Conservation (phyloP, 2,113 vertebrate species). For the Pongo pygmaeus region DNA sequence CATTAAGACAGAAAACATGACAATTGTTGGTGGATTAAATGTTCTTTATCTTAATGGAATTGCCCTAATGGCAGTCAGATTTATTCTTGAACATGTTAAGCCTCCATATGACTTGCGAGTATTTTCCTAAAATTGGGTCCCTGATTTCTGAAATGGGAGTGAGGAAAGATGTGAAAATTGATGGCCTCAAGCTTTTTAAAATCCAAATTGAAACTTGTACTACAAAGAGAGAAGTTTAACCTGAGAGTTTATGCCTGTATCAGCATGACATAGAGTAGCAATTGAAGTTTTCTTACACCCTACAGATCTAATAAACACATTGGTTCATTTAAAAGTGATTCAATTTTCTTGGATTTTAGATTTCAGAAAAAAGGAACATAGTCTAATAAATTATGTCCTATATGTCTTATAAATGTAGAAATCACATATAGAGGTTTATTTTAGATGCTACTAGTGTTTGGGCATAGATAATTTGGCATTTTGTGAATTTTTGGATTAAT, state of each 20-base stretch:
- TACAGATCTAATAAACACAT: constrained; percentile 70
- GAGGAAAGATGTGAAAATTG: constrained; percentile 64
- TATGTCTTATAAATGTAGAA: constrained; percentile 49
- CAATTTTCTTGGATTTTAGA: constrained; percentile 63
- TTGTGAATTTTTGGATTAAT: constrained; percentile 38
- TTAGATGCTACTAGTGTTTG: constrained; percentile 33
- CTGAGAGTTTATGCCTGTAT: constrained; percentile 72
- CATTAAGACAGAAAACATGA: constrained; percentile 26
- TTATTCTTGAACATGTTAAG: constrained; percentile 30
- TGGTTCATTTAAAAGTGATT: constrained; percentile 72
- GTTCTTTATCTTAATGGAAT: constrained; percentile 46
- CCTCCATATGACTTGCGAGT: constrained; percentile 46
- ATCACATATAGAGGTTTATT: not conserved
- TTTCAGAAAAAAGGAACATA: constrained; percentile 56
- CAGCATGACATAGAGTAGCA: constrained; percentile 69
- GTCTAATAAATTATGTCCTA: constrained; percentile 56
- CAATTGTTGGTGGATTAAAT: not conserved
- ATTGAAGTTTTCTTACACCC: constrained; percentile 68
- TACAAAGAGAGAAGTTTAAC: constrained; percentile 75
- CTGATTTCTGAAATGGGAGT: constrained; percentile 55
- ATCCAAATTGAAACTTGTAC: constrained; percentile 76
- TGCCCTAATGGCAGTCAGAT: constrained; percentile 7
- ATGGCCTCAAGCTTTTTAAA: constrained; percentile 66
- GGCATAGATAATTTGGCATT: constrained; percentile 26
- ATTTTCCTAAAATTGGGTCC: constrained; percentile 58